Conservation (phyloP, 2,888 invertebrate genomes). For the Poecilus cupreus region DNA sequence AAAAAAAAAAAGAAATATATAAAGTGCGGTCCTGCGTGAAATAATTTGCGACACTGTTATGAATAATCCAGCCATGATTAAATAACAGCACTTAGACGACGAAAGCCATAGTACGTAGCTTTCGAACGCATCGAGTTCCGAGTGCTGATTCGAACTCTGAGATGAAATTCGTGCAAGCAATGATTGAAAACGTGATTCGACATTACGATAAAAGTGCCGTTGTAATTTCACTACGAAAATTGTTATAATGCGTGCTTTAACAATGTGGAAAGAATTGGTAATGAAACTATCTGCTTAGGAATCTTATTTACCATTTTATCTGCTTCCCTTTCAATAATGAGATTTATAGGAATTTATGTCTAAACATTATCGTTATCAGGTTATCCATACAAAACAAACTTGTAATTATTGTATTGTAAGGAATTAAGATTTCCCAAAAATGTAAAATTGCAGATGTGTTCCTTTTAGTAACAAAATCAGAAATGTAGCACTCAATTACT, state of each 20-base stretch:
- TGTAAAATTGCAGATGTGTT: too few species aligned
- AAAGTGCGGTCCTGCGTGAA: neutral
- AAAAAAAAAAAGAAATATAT: too few species aligned
- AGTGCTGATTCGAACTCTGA: slow-evolving; percentile 7
- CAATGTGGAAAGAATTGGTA: neutral
- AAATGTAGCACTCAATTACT: too few species aligned
- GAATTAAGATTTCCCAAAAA: too few species aligned
- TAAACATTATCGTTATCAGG: neutral
- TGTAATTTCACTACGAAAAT: neutral
- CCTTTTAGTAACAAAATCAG: too few species aligned
- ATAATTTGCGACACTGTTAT: slow-evolving; percentile 26
- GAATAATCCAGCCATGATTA: slow-evolving; percentile 16
- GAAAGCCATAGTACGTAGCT: neutral
- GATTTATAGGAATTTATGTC: neutral
- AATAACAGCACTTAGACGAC: slow-evolving; percentile 28
- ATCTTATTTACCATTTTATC: neutral
- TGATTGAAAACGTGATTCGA: slow-evolving; percentile 36
- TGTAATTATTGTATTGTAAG: too few species aligned
- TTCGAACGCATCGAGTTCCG: slow-evolving; percentile 3
- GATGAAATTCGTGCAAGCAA: slow-evolving; percentile 42
- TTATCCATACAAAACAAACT: too few species aligned
- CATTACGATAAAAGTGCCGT: neutral
- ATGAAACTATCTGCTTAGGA: neutral
- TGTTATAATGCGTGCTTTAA: slow-evolving; percentile 13
- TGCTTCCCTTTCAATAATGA: neutral